Evolutionary conservation across 2,113 vertebrate species (phyloP).

Genomic region (Protobothrops mucrosquamatus): DNA sequence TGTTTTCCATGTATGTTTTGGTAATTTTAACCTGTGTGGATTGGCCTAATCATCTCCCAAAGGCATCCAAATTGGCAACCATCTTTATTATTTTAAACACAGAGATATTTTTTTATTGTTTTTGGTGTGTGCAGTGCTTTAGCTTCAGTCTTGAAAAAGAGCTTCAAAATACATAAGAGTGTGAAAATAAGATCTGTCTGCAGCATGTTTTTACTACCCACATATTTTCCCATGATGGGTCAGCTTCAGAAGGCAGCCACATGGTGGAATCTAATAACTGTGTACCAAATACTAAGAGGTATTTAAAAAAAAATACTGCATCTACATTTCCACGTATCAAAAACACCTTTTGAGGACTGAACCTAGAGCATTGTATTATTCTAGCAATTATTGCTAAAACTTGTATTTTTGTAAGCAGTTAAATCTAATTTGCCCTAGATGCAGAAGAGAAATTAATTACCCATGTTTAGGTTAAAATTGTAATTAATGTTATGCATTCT

Average conservation of each 20-base stretch:
- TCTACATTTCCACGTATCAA: background rate
- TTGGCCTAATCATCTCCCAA: background rate
- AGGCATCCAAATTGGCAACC: background rate
- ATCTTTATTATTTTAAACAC: background rate
- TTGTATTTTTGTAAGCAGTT: background rate
- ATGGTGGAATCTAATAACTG: background rate
- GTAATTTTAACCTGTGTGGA: background rate
- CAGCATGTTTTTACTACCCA: background rate
- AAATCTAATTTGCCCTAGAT: background rate
- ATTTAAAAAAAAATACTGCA: background rate
- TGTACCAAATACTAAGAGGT: background rate
- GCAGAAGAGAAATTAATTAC: background rate
- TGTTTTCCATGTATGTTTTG: background rate
- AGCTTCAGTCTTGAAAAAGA: background rate
- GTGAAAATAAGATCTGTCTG: background rate
- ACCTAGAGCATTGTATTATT: background rate
- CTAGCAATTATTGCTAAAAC: background rate
- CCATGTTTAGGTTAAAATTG: background rate
- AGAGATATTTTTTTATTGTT: background rate
- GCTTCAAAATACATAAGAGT: background rate
- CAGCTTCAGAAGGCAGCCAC: background rate
- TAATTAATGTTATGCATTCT: background rate
- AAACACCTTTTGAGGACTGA: background rate
- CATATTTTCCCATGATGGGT: background rate
- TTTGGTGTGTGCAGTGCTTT: background rate